Base-by-base conservation (phyloP, 2,113 vertebrate species). In the Psettodes erumei region DNA sequence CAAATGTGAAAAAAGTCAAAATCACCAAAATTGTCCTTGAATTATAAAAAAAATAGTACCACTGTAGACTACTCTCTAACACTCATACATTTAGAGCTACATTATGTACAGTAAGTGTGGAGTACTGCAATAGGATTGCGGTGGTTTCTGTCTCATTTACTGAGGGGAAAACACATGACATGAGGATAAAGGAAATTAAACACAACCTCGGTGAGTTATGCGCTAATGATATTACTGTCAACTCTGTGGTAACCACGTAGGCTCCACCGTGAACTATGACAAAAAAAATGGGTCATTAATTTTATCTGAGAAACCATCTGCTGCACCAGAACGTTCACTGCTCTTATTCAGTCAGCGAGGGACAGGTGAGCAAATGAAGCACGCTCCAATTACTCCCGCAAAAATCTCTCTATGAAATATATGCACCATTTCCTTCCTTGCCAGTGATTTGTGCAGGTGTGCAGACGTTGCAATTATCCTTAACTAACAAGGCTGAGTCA, bases 401-500 rank as follows among this genome's bases (percentile, higher is more conserved):
- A 69, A 74, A 63, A 54, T 32, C 37, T 32, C 10, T 33, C 28
- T 40, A 30, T 58, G 12, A 74, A 84, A 69, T 75, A 67, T 51
- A 63, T 65, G 33, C 25, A 30, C 25, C 50, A 33, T 55, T 80
- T 54, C 56, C 69, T 60, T 69, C 42, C 32, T 58, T 28, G 0
- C 35, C 35, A 32, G 37, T 28, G n/a, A 51, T 51, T 21, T 48
- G 73, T 59, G 71, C 78, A 77, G 71, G 74, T 73, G 77, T 65
- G 64, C 67, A 71, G 42, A 73, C 33, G 69, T 35, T 77, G 82
- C 40, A 82, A 82, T 84, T 77, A 87, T 68, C 73, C 45, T 54
- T 74, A 30, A 62, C 60, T 79, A 74, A 83, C 59, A 38, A 68
- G 70, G 56, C 78, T 80, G 79, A 89, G 77, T 81, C 87, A 81